Percentiles rank a stretch among this genome's conserved stretches.
These are phyloP conservation scores for Helicoverpa armigera DNA, from an alignment of 1,140 invertebrate species.

Conservation along the genomic window DNA sequence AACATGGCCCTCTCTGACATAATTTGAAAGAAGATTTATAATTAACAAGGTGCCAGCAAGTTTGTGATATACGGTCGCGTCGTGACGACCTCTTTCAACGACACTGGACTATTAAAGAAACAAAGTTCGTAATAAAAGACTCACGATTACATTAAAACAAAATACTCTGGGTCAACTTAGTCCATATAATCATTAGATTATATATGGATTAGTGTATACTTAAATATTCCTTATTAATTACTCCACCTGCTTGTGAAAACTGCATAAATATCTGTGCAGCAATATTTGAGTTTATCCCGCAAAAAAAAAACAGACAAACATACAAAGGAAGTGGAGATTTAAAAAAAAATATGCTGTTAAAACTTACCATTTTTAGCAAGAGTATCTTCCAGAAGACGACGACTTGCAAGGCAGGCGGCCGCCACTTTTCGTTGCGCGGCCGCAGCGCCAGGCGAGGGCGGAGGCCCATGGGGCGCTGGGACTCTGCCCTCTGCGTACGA, in stretches of 20 bases:
- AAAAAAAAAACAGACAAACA: too few species aligned
- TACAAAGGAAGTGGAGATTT: not conserved
- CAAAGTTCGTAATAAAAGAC: not conserved
- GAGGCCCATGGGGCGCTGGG: conserved; percentile 79
- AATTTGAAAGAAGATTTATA: conserved; percentile 27
- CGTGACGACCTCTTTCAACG: conserved; percentile 11
- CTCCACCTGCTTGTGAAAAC: too few species aligned
- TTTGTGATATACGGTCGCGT: not conserved
- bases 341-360: not conserved
- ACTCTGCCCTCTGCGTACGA: conserved; percentile 73
- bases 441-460: conserved; percentile 83
- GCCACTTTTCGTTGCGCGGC: conserved; percentile 72
- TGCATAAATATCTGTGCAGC: not conserved
- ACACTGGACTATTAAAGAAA: not conserved
- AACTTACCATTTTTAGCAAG: conserved; percentile 89
- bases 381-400: conserved; percentile 92
- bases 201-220: too few species aligned
- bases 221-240: too few species aligned
- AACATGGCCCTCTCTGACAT: not conserved
- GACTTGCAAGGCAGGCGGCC: conserved; percentile 85
- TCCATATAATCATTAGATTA: too few species aligned
- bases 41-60: conserved; percentile 24
- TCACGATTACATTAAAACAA: too few species aligned
- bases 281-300: not conserved
- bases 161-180: too few species aligned